A percentile compares a stretch with the other conserved stretches of the same genome.
Conservation (phyloP, 1,140 invertebrate genomes). For the Sycobia sp. region DNA sequence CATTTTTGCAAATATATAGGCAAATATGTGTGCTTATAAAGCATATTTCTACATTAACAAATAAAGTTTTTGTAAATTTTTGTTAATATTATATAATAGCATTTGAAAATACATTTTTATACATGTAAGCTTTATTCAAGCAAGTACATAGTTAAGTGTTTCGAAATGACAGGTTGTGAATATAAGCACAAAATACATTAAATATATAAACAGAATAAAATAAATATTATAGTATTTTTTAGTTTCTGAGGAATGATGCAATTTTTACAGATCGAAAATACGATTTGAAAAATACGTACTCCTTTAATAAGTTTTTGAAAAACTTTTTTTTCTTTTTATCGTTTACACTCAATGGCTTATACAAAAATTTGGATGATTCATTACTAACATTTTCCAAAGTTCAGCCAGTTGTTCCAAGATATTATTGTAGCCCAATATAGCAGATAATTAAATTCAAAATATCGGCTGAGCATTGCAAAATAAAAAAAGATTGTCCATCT, state of each 20-base stretch:
- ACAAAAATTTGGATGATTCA: too few relatives aligned
- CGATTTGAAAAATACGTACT: too few relatives aligned
- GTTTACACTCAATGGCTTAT: too few relatives aligned
- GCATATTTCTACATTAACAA: neutral
- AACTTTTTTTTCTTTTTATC: too few relatives aligned
- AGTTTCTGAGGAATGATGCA: neutral
- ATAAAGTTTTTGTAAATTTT: slow-evolving; percentile 1
- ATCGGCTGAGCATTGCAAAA: neutral
- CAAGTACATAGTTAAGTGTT: too few relatives aligned
- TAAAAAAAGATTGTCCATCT: neutral
- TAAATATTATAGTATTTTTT: slow-evolving; percentile 6
- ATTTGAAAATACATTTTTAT: neutral
- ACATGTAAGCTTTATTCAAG: neutral
- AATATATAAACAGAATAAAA: neutral
- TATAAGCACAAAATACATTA: neutral
- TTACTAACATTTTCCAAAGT: too few relatives aligned
- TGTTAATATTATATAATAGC: slow-evolving; percentile 1
- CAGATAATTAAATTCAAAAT: too few relatives aligned
- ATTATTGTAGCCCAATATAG: too few relatives aligned
- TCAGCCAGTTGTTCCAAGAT: too few relatives aligned
- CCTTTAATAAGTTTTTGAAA: too few relatives aligned
- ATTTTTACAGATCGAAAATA: too few relatives aligned
- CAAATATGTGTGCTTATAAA: neutral
- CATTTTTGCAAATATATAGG: neutral
- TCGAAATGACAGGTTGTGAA: neutral